These are phyloP conservation scores for Butorides virescens DNA, from an alignment of 2,113 vertebrate genomes.

Conservation along the genomic window DNA sequence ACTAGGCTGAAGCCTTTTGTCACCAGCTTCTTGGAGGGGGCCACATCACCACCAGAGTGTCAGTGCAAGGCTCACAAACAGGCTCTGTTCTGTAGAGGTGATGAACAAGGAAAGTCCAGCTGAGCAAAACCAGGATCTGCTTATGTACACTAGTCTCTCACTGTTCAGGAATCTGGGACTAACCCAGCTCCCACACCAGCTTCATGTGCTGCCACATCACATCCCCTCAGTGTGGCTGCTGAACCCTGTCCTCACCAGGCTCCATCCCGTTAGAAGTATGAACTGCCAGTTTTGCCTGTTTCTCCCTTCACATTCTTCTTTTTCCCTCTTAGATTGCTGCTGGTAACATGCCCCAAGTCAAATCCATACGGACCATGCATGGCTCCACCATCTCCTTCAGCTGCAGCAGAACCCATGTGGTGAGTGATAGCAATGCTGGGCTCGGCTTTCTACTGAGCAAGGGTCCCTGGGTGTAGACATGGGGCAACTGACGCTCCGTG, in stretches of 20 bases:
- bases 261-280: neutral
- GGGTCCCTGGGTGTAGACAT: neutral
- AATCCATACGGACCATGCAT: constrained; percentile 78
- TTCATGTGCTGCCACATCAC: neutral
- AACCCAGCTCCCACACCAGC: neutral
- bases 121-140: neutral
- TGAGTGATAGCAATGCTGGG: constrained; percentile 65
- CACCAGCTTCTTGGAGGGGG: neutral
- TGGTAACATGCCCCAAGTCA: constrained; percentile 65
- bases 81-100: neutral
- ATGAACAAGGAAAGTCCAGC: neutral
- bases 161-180: neutral
- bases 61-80: neutral
- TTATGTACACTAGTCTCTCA: neutral
- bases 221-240: neutral
- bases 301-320: neutral
- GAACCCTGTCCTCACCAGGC: neutral
- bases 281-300: neutral
- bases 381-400: constrained; percentile 81
- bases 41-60: neutral
- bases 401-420: constrained; percentile 80
- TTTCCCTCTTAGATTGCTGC: constrained; percentile 62
- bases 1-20: neutral
- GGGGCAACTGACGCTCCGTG: fast-evolving
- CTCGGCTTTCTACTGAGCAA: neutral